These are phyloP conservation scores for Dysmachus trigonus DNA, from an alignment of 2,888 invertebrate species.

Conservation along the genomic window DNA sequence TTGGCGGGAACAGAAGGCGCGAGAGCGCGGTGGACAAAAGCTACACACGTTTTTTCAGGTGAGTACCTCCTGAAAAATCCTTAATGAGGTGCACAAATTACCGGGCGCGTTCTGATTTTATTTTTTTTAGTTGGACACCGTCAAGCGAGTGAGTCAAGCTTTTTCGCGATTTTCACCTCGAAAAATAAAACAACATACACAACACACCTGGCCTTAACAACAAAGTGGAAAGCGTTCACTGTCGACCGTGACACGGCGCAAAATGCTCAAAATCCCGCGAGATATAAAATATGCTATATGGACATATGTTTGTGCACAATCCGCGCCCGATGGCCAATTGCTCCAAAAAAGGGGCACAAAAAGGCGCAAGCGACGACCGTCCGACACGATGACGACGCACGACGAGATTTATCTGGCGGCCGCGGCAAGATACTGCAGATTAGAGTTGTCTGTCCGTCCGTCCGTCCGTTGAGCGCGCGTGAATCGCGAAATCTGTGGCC, in stretches of 20 bases:
- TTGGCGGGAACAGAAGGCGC: background rate
- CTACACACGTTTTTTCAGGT: background rate
- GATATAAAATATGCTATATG: too few relatives aligned
- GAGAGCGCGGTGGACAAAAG: background rate
- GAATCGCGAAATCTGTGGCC: background rate
- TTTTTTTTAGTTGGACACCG: background rate
- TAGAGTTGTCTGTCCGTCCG: background rate
- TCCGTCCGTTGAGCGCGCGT: background rate
- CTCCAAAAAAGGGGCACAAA: background rate
- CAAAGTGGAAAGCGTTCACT: slow-evolving; percentile 11
- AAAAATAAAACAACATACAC: too few relatives aligned
- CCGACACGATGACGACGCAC: background rate
- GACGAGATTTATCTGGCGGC: slow-evolving; percentile 1
- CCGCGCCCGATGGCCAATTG: background rate
- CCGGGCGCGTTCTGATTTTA: background rate
- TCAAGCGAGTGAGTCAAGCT: background rate
- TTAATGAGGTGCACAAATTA: slow-evolving; percentile 9
- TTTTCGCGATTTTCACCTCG: background rate
- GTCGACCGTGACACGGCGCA: background rate
- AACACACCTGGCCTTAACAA: slow-evolving; percentile 27
- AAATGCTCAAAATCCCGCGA: background rate
- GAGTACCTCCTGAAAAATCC: slow-evolving; percentile 10
- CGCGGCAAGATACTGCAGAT: background rate
- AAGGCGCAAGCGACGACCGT: background rate
- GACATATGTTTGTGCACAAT: background rate